Conservation (phyloP, 2,888 invertebrate genomes). For the Scaptomyza tumidula region DNA sequence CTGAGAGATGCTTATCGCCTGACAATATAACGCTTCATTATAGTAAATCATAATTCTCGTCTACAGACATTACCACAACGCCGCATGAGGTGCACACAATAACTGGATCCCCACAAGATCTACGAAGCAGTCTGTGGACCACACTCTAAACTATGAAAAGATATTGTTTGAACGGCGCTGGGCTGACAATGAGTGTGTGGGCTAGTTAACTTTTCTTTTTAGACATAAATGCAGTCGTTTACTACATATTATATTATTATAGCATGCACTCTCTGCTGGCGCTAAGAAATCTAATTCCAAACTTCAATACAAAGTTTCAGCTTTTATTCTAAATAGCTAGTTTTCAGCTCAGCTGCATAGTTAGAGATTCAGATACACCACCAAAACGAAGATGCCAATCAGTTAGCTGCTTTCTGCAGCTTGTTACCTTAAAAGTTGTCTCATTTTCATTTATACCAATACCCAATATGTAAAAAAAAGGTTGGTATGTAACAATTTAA, state of each 20-base stretch:
- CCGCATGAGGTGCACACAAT: constrained; percentile 59
- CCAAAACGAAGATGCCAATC: constrained; percentile 69
- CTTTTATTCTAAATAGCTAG: constrained; percentile 26
- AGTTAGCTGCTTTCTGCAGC: constrained; percentile 53
- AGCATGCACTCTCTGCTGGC: constrained; percentile 29
- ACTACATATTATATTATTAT: constrained; percentile 67
- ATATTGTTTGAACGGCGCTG: constrained; percentile 62
- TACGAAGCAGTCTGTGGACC: constrained; percentile 46
- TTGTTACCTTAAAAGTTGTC: constrained; percentile 75
- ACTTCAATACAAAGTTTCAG: constrained; percentile 34
- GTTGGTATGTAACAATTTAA: not conserved
- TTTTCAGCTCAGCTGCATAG: constrained; percentile 15
- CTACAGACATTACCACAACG: constrained; percentile 40
- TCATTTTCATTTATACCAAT: constrained; percentile 59
- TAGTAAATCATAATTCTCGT: constrained; percentile 75
- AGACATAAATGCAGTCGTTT: constrained; percentile 76
- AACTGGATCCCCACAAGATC: constrained; percentile 21
- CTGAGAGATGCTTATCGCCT: constrained; percentile 70
- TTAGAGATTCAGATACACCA: constrained; percentile 23
- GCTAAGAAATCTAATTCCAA: constrained; percentile 42
- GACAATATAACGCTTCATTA: constrained; percentile 77
- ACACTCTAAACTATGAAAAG: constrained; percentile 75
- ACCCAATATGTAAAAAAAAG: constrained; percentile 1
- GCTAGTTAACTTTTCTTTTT: constrained; percentile 62
- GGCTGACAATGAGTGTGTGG: constrained; percentile 77